phyloP scores from a whole-genome alignment of 2,888 invertebrate genomes.

The Gandaritis pyraliata region DNA sequence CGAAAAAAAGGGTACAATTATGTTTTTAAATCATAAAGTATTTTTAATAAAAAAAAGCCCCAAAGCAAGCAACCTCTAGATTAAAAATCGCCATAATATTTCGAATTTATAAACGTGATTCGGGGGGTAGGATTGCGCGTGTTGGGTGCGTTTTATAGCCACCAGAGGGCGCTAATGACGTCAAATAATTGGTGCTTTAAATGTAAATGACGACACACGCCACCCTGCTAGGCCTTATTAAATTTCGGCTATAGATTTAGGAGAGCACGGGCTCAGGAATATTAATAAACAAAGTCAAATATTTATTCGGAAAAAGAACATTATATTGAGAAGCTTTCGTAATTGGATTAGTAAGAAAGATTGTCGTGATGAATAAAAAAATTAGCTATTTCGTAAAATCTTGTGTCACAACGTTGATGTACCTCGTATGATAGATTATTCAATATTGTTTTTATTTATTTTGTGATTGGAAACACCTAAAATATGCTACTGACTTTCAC shows the following conservation, averaged over 20 bases:
- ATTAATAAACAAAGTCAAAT: constrained; percentile 24
- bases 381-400: too few species aligned
- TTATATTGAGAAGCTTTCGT: too few species aligned
- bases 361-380: too few species aligned
- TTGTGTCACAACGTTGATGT: neutral
- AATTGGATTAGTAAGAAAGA: too few species aligned
- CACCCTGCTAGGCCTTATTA: constrained; percentile 71
- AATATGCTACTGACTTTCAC: too few species aligned
- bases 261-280: constrained; percentile 36
- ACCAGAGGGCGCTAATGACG: constrained; percentile 81
- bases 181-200: constrained; percentile 84
- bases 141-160: constrained; percentile 82
- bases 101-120: constrained; percentile 77
- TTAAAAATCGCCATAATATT: constrained; percentile 76
- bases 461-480: too few species aligned
- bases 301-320: constrained; percentile 9
- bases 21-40: neutral
- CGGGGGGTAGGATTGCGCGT: constrained; percentile 60
- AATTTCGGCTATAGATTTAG: constrained; percentile 65
- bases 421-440: too few species aligned
- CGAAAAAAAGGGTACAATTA: too few species aligned
- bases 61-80: constrained; percentile 50
- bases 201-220: constrained; percentile 82
- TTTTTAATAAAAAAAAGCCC: constrained; percentile 15
- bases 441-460: too few species aligned